These are phyloP conservation scores for Ophiothrix spiculata DNA, from an alignment of 35 echinoderm and acorn worm genomes.

Conservation along the genomic window DNA sequence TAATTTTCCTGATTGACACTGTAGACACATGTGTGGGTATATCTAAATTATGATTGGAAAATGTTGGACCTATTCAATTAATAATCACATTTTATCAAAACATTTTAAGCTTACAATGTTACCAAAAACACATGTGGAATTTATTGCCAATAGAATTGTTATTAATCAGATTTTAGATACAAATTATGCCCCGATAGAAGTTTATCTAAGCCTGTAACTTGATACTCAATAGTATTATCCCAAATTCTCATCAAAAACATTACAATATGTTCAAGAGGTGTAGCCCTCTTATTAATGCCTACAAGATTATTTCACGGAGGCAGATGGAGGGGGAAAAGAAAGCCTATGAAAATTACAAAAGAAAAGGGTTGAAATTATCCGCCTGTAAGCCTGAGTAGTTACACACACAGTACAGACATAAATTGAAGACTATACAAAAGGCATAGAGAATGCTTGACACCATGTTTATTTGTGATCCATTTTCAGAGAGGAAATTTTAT, in stretches of 20 bases:
- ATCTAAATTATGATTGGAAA: too few relatives aligned
- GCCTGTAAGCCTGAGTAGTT: background rate
- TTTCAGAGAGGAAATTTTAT: background rate
- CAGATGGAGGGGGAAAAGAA: background rate
- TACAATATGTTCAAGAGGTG: background rate
- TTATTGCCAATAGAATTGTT: too few relatives aligned
- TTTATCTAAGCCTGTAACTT: background rate
- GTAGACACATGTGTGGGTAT: too few relatives aligned
- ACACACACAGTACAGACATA: background rate
- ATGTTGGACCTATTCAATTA: too few relatives aligned
- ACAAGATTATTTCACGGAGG: background rate
- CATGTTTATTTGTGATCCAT: background rate
- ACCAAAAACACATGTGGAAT: too few relatives aligned
- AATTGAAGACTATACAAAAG: background rate
- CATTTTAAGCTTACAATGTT: too few relatives aligned
- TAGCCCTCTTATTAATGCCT: background rate
- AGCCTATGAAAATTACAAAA: background rate
- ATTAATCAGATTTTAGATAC: too few relatives aligned
- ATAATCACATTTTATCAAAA: too few relatives aligned
- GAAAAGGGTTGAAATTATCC: background rate
- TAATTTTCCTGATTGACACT: too few relatives aligned
- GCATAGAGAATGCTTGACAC: background rate
- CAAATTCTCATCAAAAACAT: background rate
- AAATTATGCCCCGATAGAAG: too few relatives aligned
- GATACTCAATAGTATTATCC: background rate